A percentile compares a stretch with the other conserved stretches of the same genome.
These are phyloP conservation scores for Cremastobaeus sp. DNA, from an alignment of 2,888 invertebrate species.

Conservation along the genomic window DNA sequence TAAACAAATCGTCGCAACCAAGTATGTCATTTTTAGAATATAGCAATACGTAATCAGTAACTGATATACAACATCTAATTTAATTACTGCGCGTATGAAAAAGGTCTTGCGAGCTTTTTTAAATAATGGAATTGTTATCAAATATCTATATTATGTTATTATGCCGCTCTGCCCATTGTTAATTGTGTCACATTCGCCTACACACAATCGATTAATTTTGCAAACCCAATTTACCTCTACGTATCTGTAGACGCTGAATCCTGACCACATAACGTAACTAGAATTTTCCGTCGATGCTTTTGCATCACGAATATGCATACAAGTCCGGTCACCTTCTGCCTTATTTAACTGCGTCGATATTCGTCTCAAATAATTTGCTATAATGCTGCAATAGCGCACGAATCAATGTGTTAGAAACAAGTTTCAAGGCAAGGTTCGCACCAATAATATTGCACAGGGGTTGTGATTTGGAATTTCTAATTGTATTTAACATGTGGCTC, in stretches of 20 bases:
- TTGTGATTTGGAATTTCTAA: too few species aligned
- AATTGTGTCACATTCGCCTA: conserved; percentile 41
- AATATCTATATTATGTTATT: conserved; percentile 1
- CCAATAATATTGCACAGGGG: too few species aligned
- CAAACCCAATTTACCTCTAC: conserved; percentile 37
- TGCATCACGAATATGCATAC: conserved; percentile 10
- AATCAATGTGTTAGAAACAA: too few species aligned
- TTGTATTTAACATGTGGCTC: too few species aligned
- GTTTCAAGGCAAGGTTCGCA: too few species aligned
- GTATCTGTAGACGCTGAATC: conserved; percentile 34
- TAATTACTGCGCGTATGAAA: conserved; percentile 18
- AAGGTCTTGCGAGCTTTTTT: conserved; percentile 7
- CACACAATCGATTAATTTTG: conserved; percentile 50
- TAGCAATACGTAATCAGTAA: too few species aligned
- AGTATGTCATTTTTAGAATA: neutral
- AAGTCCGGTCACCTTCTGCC: neutral
- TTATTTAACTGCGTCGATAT: conserved; percentile 28
- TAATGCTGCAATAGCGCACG: too few species aligned
- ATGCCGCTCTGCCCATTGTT: conserved; percentile 3
- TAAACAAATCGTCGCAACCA: neutral
- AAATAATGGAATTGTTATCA: neutral
- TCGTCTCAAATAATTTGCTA: conserved; percentile 2
- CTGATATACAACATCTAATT: conserved; percentile 25
- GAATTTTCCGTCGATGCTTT: conserved; percentile 25
- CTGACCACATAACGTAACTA: conserved; percentile 36